These are phyloP conservation scores for Fissipunctia ypsillon DNA, from an alignment of 2,888 invertebrate genomes.

Conservation along the genomic window DNA sequence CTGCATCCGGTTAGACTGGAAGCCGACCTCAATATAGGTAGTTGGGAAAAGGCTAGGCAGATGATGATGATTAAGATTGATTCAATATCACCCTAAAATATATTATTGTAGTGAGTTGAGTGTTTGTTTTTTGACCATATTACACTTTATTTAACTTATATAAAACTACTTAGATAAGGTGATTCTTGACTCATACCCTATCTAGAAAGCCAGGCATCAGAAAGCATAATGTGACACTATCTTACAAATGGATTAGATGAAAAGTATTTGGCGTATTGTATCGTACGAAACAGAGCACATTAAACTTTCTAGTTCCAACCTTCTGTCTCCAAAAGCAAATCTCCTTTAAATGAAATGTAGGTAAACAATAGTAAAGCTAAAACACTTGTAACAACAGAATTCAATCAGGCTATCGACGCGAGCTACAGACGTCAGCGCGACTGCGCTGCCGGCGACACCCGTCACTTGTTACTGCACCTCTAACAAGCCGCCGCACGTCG, in stretches of 20 bases:
- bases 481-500: conserved; percentile 76
- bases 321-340: not conserved
- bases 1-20: too few species aligned
- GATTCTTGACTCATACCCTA: not conserved
- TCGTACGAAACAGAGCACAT: not conserved
- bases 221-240: not conserved
- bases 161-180: not conserved
- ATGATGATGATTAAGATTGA: too few species aligned
- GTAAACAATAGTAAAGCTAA: conserved; percentile 15
- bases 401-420: conserved; percentile 67
- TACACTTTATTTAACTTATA: not conserved
- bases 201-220: not conserved
- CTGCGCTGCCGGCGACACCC: conserved; percentile 77
- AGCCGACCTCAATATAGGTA: too few species aligned
- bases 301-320: not conserved
- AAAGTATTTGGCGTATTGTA: not conserved
- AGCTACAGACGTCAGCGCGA: conserved; percentile 63
- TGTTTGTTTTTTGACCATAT: not conserved
- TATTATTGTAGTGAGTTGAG: not conserved
- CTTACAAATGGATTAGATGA: not conserved
- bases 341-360: conserved; percentile 9
- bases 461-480: conserved; percentile 82
- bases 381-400: conserved; percentile 63
- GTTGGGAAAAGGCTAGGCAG: too few species aligned
- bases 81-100: not conserved